A percentile compares a stretch with the other conserved stretches of the same genome.
Conservation (phyloP, 2,113 vertebrate species). For the Pelvicachromis taeniatus region DNA sequence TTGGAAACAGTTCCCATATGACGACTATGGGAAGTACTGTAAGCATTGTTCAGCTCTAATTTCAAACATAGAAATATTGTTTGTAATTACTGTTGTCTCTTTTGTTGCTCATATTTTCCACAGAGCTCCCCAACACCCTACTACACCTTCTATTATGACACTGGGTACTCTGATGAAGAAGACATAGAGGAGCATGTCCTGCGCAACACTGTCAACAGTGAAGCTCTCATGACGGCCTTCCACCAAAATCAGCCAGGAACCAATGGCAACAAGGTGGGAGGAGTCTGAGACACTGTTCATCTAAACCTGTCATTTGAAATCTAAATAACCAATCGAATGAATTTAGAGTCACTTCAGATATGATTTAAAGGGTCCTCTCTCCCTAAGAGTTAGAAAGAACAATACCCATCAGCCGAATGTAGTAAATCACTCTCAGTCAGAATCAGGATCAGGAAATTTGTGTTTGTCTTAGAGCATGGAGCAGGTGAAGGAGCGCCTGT, state of each 20-base stretch:
- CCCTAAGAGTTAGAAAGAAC: neutral
- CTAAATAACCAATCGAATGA: neutral
- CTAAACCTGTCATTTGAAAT: fast-evolving
- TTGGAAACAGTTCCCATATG: neutral
- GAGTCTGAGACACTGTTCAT: fast-evolving
- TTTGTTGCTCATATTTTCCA: neutral
- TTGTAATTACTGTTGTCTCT: neutral
- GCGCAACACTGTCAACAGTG: constrained; percentile 70
- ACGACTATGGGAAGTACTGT: neutral
- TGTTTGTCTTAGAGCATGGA: constrained; percentile 73
- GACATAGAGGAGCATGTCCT: constrained; percentile 66
- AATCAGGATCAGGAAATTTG: neutral
- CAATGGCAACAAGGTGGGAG: constrained; percentile 59
- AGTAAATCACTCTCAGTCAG: neutral
- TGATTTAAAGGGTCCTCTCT: fast-evolving
- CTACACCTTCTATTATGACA: constrained; percentile 78
- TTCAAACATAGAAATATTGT: neutral
- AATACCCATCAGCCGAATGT: neutral
- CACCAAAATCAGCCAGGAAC: constrained; percentile 66
- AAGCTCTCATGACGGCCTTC: constrained; percentile 80
- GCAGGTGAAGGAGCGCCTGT: constrained; percentile 81
- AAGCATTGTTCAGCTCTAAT: neutral
- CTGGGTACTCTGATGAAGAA: constrained; percentile 46
- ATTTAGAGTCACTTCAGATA: neutral
- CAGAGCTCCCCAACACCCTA: constrained; percentile 62